These are phyloP conservation scores for Latrodectus geometricus DNA, from an alignment of 1,140 invertebrate species.

Conservation along the genomic window DNA sequence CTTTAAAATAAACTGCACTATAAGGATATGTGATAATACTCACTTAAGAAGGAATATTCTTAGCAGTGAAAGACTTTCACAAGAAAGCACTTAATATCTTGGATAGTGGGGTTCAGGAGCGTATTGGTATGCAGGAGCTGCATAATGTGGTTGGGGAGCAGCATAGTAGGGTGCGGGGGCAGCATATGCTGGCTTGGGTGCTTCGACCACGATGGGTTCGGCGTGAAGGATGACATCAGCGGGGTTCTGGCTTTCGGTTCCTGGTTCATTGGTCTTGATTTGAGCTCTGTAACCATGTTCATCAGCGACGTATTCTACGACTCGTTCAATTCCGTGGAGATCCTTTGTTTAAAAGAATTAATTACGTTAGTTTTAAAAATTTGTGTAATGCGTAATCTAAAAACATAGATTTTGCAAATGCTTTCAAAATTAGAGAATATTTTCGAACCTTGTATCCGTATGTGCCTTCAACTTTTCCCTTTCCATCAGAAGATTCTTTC, in stretches of 20 bases:
- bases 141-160: conserved; percentile 21
- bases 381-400: not conserved
- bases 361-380: not conserved
- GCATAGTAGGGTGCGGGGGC: conserved; percentile 10
- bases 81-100: conserved; percentile 11
- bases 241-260: conserved; percentile 60
- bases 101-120: not conserved
- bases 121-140: not conserved
- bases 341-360: conserved; percentile 14
- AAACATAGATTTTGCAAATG: too few relatives aligned
- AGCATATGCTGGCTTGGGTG: conserved; percentile 10
- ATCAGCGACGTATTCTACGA: conserved; percentile 63
- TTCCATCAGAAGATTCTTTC: conserved; percentile 57
- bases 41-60: too few relatives aligned
- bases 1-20: too few relatives aligned
- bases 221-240: conserved; percentile 42
- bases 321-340: conserved; percentile 60
- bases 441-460: conserved; percentile 53
- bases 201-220: conserved; percentile 36
- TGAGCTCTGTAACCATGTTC: conserved; percentile 62
- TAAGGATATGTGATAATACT: too few relatives aligned
- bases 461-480: conserved; percentile 46
- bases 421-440: not conserved
- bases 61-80: not conserved
- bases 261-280: conserved; percentile 63